Conservation (phyloP, 2,797 vertebrate genomes). For the Natrix natrix region DNA sequence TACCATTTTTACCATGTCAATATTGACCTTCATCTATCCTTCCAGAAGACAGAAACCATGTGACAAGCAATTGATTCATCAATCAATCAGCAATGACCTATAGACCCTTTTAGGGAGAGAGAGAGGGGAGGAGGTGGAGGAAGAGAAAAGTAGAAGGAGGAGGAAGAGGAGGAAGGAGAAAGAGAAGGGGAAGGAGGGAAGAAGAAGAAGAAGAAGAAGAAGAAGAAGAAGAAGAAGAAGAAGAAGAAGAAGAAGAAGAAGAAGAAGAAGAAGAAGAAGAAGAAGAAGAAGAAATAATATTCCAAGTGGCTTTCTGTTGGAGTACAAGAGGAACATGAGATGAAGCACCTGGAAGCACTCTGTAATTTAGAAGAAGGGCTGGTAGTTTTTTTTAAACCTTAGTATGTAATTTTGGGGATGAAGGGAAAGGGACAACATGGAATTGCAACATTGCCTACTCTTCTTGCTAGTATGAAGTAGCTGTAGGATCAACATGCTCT, state of each 20-base stretch:
- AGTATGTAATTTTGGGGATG: background rate
- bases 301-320: background rate
- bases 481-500: background rate
- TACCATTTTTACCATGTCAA: background rate
- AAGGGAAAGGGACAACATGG: background rate
- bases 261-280: too few species aligned
- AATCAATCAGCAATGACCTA: background rate
- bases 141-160: background rate
- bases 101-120: background rate
- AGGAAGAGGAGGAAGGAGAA: too few species aligned
- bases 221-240: too few species aligned
- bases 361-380: background rate
- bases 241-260: fast-evolving
- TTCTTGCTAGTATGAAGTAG: background rate
- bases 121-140: background rate
- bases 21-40: background rate
- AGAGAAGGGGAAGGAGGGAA: too few species aligned
- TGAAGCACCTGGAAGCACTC: background rate
- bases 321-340: background rate
- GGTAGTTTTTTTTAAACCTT: background rate
- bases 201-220: too few species aligned
- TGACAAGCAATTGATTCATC: background rate
- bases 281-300: too few species aligned
- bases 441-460: background rate
- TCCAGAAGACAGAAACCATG: background rate